phyloP scores from a whole-genome alignment of 2,113 vertebrate genomes.

The Synodontis membranacea region DNA sequence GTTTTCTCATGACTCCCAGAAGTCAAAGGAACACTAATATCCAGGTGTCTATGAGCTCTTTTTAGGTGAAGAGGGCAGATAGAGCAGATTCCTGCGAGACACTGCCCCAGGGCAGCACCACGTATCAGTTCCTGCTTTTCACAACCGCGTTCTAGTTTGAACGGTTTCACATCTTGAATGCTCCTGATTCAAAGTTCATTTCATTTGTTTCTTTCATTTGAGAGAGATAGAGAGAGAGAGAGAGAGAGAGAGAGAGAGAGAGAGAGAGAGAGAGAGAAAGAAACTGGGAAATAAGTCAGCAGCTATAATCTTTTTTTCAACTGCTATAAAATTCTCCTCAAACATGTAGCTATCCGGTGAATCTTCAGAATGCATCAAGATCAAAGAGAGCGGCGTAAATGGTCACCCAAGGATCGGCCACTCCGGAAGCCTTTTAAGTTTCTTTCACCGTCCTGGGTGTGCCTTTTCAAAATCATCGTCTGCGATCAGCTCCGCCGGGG shows the following conservation, averaged over 20 bases:
- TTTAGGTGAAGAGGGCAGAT: background rate
- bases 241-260: too few species aligned
- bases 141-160: background rate
- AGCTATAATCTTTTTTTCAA: too few species aligned
- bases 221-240: background rate
- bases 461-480: background rate
- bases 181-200: too few species aligned
- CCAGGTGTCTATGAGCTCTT: background rate
- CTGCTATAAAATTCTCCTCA: background rate
- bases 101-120: too few species aligned
- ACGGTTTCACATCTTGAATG: background rate
- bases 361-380: background rate
- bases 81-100: background rate
- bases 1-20: background rate
- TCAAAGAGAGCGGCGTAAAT: background rate
- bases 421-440: too few species aligned
- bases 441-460: background rate
- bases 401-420: background rate
- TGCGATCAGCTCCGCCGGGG: background rate
- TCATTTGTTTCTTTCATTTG: too few species aligned
- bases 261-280: background rate
- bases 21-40: background rate
- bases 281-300: background rate
- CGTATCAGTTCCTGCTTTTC: background rate
- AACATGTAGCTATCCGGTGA: background rate